These are phyloP conservation scores for Odontamblyopus lacepedii DNA, from an alignment of 2,797 vertebrate species.

Conservation along the genomic window DNA sequence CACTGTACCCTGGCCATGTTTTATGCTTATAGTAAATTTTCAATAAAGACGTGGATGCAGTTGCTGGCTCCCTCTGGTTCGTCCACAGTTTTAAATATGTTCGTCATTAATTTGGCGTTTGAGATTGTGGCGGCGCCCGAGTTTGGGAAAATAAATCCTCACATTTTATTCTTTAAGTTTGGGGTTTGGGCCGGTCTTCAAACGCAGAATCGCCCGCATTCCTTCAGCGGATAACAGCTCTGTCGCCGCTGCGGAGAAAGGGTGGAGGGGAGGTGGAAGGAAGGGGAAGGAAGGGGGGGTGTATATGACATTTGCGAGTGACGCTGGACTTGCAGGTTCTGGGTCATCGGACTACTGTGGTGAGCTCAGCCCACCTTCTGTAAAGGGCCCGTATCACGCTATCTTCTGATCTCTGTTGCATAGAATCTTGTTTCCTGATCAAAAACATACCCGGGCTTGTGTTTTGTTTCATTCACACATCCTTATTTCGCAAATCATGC, in stretches of 20 bases:
- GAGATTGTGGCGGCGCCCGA: not conserved
- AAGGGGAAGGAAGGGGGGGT: constrained; percentile 59
- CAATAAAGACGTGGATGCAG: not conserved
- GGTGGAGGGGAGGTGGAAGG: constrained; percentile 42
- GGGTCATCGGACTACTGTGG: constrained; percentile 64
- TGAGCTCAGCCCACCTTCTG: constrained; percentile 45
- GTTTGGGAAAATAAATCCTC: constrained; percentile 5
- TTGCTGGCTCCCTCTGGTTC: not conserved
- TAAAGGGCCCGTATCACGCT: not conserved
- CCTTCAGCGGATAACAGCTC: constrained; percentile 4
- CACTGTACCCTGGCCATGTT: not conserved
- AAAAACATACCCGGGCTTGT: too few species aligned
- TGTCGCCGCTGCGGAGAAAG: constrained; percentile 1
- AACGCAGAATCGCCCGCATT: constrained; percentile 4
- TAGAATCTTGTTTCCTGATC: too few species aligned
- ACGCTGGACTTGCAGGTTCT: constrained; percentile 59
- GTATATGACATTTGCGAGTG: constrained; percentile 68
- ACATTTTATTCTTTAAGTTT: constrained; percentile 8
- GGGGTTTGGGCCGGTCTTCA: constrained; percentile 3
- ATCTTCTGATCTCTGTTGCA: too few species aligned
- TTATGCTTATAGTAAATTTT: not conserved
- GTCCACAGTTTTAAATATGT: constrained; percentile 2
- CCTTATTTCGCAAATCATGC: too few species aligned
- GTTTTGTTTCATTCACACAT: too few species aligned
- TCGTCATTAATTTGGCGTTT: constrained; percentile 7